These are phyloP conservation scores for Andrena minutula DNA, from an alignment of 2,888 invertebrate genomes.

Conservation along the genomic window DNA sequence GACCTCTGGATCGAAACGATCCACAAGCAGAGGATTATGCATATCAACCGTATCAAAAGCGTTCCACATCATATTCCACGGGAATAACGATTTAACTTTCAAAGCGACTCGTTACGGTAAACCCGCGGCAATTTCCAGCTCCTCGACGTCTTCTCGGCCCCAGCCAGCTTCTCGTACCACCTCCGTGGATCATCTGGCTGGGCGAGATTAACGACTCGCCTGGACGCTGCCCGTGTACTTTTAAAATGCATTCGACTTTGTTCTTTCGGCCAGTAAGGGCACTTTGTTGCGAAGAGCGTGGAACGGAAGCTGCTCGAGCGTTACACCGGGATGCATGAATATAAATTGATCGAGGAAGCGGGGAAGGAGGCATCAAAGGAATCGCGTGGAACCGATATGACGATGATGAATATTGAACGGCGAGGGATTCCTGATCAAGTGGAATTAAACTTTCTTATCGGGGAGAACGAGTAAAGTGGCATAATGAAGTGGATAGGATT, in stretches of 20 bases:
- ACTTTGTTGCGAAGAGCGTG: constrained; percentile 11
- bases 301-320: not conserved
- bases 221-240: constrained; percentile 25
- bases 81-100: constrained; percentile 49
- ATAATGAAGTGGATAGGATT: not conserved
- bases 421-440: not conserved
- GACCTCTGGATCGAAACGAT: constrained; percentile 15
- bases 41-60: constrained; percentile 37
- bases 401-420: constrained; percentile 18
- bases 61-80: constrained; percentile 15
- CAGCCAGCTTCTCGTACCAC: not conserved
- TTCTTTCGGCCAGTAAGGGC: constrained; percentile 14
- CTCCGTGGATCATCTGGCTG: constrained; percentile 7
- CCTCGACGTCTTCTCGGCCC: not conserved
- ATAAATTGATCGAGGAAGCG: not conserved
- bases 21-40: constrained; percentile 24
- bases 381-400: not conserved
- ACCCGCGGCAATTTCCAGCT: constrained; percentile 18
- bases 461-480: not conserved
- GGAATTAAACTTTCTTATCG: not conserved
- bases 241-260: constrained; percentile 13
- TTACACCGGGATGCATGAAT: constrained; percentile 17
- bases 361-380: constrained; percentile 10
- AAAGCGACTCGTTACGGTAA: constrained; percentile 34
- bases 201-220: constrained; percentile 36